Conservation (phyloP, 2,888 invertebrate genomes). For the Diarsia dahlii region DNA sequence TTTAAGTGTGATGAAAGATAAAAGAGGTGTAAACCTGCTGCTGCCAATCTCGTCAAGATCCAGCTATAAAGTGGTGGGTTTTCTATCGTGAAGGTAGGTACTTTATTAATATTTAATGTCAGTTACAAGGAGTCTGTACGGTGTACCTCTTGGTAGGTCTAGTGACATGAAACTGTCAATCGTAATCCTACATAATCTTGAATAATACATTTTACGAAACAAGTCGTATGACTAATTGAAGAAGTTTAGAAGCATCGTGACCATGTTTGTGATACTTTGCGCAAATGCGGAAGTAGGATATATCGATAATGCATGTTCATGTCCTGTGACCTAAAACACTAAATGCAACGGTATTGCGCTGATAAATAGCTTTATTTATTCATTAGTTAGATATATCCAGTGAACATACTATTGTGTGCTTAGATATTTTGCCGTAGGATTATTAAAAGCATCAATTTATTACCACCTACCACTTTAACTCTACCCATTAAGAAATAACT, state of each 20-base stretch:
- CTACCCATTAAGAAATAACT: conserved; percentile 38
- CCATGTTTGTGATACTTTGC: conserved; percentile 54
- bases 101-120: conserved; percentile 10
- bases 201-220: conserved; percentile 52
- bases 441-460: conserved; percentile 45
- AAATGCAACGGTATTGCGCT: conserved; percentile 68
- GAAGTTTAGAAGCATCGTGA: conserved; percentile 54
- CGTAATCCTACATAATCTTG: conserved; percentile 38
- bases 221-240: conserved; percentile 61
- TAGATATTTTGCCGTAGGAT: conserved; percentile 47
- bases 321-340: conserved; percentile 72
- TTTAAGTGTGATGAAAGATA: neutral
- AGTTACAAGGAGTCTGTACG: conserved; percentile 1
- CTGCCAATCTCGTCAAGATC: neutral
- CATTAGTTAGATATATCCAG: conserved; percentile 34
- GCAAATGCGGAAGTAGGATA: conserved; percentile 63
- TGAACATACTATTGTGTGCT: conserved; percentile 28
- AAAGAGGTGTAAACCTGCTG: neutral
- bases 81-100: neutral
- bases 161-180: conserved; percentile 55
- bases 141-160: conserved; percentile 1
- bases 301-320: conserved; percentile 64
- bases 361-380: conserved; percentile 59
- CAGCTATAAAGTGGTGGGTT: neutral
- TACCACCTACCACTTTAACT: conserved; percentile 24